phyloP scores from a whole-genome alignment of 1,140 invertebrate species.

The Manduca sexta region DNA sequence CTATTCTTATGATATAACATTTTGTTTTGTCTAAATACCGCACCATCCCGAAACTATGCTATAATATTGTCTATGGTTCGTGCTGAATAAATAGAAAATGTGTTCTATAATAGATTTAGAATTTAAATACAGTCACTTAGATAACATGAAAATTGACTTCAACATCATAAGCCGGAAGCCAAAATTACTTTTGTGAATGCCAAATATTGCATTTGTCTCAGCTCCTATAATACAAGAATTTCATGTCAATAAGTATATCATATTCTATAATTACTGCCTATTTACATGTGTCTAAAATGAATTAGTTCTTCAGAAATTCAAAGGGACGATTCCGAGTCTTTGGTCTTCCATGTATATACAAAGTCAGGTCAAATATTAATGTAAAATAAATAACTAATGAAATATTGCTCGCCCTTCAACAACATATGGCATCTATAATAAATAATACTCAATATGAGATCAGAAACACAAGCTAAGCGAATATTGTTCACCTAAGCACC shows the following conservation, averaged over 20 bases:
- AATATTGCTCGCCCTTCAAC: slow-evolving; percentile 50
- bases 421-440: slow-evolving; percentile 69
- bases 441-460: slow-evolving; percentile 70
- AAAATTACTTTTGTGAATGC: slow-evolving; percentile 25
- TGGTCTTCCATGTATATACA: slow-evolving; percentile 68
- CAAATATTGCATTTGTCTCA: slow-evolving; percentile 26
- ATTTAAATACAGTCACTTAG: not conserved
- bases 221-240: slow-evolving; percentile 28
- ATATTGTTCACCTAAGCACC: slow-evolving; percentile 46
- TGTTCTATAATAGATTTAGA: no score
- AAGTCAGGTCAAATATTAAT: slow-evolving; percentile 30
- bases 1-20: no score
- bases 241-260: slow-evolving; percentile 28
- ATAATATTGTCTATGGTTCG: no score
- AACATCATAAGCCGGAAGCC: slow-evolving; percentile 12
- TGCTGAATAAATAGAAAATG: not conserved
- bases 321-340: slow-evolving; percentile 55
- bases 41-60: no score
- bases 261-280: slow-evolving; percentile 14
- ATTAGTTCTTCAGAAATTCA: slow-evolving; percentile 39
- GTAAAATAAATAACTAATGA: slow-evolving; percentile 50
- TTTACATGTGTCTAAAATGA: slow-evolving; percentile 23
- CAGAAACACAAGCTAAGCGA: slow-evolving; percentile 59
- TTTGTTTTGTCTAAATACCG: no score
- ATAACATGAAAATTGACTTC: not conserved